Evolutionary conservation across 2,797 vertebrate genomes (phyloP), one percentile per base, ranked within the genome.

Genomic region (Typhlichthys subterraneus): DNA sequence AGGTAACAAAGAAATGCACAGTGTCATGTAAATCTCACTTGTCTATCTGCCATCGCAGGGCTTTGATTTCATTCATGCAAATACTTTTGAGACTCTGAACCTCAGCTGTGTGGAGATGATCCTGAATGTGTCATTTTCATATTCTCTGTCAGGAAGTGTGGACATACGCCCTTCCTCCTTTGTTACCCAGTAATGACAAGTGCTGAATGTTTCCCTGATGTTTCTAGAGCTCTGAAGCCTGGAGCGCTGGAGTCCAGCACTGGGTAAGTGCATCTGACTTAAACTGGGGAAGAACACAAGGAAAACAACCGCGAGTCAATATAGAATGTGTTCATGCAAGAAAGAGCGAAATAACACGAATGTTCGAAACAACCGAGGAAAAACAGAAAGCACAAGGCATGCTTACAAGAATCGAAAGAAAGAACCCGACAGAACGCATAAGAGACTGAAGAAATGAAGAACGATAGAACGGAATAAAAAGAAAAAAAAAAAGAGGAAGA

Each of bases 181-280:
- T 80, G 69, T 78, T 63, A 67, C 1, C 14, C 42, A 11, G 63
- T 74, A 83, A 78, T 78, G 67, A 78, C 57, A 60, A 61, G 33
- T 50, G 57, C 11, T 23, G 45, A 61, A 67, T 67, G 61, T 68
- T 67, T 29, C 17, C 47, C 23, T 61, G 60, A 64, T 68, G 81
- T 80, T 74, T 59, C 73, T 5, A 46, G 9, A 17, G 42, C 65
- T 63, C 70, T 67, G 38, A 15, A 52, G 14, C 8, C 57, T 4
- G 4, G 0, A 23, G 19, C 0, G 2, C 19, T 23, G 19, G 2
- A 57, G 19, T 15, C 3, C 8, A 58, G 14, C 69, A 8, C 61
- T 45, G 58, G 60, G 1, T 3, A 17, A 31, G 47, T 66, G 66
- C 29, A 49, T 62, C 59, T 17, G 57, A 0, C 45, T 72, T 65